These are phyloP conservation scores for Mimas tiliae DNA, from an alignment of 2,888 invertebrate species.

Conservation along the genomic window DNA sequence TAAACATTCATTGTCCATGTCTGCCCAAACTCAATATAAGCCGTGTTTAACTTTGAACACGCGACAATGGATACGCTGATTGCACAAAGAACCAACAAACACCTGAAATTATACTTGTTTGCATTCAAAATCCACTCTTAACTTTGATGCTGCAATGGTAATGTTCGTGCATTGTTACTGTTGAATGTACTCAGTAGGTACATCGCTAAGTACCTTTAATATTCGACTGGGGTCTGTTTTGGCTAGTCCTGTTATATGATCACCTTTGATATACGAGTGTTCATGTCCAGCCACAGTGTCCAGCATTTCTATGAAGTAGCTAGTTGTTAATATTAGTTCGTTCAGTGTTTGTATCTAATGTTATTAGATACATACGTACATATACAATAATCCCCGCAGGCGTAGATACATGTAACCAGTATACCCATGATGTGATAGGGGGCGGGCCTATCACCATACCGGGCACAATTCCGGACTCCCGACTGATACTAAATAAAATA, in stretches of 20 bases:
- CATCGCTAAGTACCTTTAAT: neutral
- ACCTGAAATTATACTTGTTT: slow-evolving; percentile 38
- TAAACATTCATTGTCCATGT: neutral
- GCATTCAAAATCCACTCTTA: slow-evolving; percentile 28
- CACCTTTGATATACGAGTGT: neutral
- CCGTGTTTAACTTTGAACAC: slow-evolving; percentile 27
- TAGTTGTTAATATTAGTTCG: no score
- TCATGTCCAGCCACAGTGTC: neutral
- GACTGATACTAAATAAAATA: no score
- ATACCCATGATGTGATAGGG: no score
- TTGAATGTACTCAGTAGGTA: neutral
- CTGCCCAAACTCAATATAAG: neutral
- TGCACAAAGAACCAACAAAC: slow-evolving; percentile 46
- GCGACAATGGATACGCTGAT: slow-evolving; percentile 43
- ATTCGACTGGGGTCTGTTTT: neutral
- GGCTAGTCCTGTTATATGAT: neutral
- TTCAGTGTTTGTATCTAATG: no score
- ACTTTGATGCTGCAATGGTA: slow-evolving; percentile 6
- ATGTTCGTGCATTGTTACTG: slow-evolving; percentile 1
- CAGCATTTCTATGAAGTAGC: neutral
- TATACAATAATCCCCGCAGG: no score
- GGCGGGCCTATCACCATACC: no score
- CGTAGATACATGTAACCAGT: no score
- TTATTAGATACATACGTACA: no score
- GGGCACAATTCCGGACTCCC: no score